Base-by-base conservation (phyloP, 2,888 invertebrate species). In the Tribolium freemani region DNA sequence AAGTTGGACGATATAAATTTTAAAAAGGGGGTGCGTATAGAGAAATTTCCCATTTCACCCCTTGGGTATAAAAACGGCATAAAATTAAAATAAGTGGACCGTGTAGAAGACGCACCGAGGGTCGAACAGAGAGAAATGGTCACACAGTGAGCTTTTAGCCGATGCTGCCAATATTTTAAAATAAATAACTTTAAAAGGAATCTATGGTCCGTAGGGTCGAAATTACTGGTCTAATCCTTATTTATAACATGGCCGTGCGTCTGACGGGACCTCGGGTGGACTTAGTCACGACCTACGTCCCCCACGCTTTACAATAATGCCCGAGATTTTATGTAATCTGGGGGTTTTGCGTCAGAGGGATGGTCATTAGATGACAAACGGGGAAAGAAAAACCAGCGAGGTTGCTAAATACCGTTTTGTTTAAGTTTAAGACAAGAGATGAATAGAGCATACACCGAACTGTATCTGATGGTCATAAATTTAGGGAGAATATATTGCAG, bases 171-270 rank as follows among this genome's bases (percentile, higher is more conserved):
- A 87, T 87, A 87, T 87, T 87, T 87, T 86, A 86, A 86, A 87
- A 86, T 87, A 86, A 87, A 86, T 86, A 86, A 86, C 84, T 86
- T 85, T 86, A 86, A 84, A 86, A 84, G 86, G 86, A 86, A 86
- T 85, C 84, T 83, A 85, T 83, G 83, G 83, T 84, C 77, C 82
- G 81, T 81, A 81, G 86, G 86, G 84, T 83, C 82, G 84, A 83
- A 85, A 85, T 86, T 85, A 86, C 85, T 77, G 80, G 83, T 82
- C 84, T 87, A 87, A 87, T 87, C 86, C 86, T 87, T 87, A 87
- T 87, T 87, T 87, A 87, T 87, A 86, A 84, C 86, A 83, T 82
- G 83, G 82, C 83, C 81, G 82, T 84, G 83, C 83, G 82, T 80
- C 79, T 83, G 84, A 82, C 84, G 82, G 80, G 66, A 53, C 56